Conservation (phyloP, 2,888 invertebrate species). For the Micropterix aruncella region DNA sequence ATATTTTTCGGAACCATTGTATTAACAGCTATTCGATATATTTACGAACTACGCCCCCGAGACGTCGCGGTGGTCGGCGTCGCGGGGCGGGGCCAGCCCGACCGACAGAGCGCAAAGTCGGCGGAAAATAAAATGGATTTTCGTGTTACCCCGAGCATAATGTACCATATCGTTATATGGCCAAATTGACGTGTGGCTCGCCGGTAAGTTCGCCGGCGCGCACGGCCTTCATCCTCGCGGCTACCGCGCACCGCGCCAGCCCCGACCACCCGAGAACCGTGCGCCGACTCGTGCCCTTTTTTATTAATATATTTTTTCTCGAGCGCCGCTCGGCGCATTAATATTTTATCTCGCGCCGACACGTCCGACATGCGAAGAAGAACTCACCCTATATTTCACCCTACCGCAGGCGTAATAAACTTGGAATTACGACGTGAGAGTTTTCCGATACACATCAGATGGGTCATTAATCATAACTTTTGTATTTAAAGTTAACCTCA, state of each 20-base stretch:
- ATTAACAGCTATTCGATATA: too few relatives aligned
- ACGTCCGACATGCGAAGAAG: too few relatives aligned
- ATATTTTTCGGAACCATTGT: too few relatives aligned
- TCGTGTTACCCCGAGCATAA: slow-evolving; percentile 2
- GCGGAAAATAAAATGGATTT: slow-evolving; percentile 1
- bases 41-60: too few relatives aligned
- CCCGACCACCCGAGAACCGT: too few relatives aligned
- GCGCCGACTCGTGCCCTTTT: too few relatives aligned
- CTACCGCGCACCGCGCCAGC: too few relatives aligned
- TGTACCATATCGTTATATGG: not conserved
- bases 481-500: too few relatives aligned
- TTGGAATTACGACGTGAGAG: not conserved
- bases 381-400: not conserved
- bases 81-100: not conserved
- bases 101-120: not conserved
- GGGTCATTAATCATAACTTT: too few relatives aligned
- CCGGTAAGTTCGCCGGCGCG: not conserved
- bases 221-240: too few relatives aligned
- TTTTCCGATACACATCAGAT: not conserved
- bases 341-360: not conserved
- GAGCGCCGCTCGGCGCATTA: not conserved
- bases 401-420: not conserved
- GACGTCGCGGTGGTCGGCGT: too few relatives aligned
- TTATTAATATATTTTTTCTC: too few relatives aligned
- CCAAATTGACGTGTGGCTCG: not conserved